A percentile compares a stretch with the other conserved stretches of the same genome.
These are phyloP conservation scores for Neogale vison DNA, from an alignment of 2,113 vertebrate species.

Conservation along the genomic window DNA sequence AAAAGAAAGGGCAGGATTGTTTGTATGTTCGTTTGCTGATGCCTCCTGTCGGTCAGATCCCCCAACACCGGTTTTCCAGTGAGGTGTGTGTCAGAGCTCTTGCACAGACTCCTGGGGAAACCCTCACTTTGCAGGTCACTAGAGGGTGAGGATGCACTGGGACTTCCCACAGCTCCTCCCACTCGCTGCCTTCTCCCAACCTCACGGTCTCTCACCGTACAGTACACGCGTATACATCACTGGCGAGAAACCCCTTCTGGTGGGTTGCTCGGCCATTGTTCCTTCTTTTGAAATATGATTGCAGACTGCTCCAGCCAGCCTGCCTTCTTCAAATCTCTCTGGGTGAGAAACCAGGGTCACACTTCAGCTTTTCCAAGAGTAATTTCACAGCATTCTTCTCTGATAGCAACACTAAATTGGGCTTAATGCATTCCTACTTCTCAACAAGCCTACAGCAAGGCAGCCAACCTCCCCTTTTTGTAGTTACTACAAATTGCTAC, in stretches of 20 bases:
- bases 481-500: background rate
- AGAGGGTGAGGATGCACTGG: background rate
- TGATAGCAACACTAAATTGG: background rate
- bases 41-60: rapidly evolving
- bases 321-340: background rate
- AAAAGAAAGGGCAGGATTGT: background rate
- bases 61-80: background rate
- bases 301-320: background rate
- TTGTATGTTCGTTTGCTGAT: background rate
- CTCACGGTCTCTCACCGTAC: background rate
- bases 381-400: background rate
- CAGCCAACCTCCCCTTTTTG: background rate
- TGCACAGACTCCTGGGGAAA: background rate
- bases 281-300: background rate
- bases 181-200: rapidly evolving
- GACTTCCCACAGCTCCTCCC: rapidly evolving
- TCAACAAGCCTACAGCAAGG: background rate
- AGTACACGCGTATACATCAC: rapidly evolving
- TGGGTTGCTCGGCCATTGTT: rapidly evolving
- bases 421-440: background rate
- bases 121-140: rapidly evolving
- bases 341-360: background rate
- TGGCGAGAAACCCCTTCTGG: background rate
- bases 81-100: background rate
- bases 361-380: background rate